Conservation (phyloP, 2,113 vertebrate genomes). For the Recurvirostra avosetta region DNA sequence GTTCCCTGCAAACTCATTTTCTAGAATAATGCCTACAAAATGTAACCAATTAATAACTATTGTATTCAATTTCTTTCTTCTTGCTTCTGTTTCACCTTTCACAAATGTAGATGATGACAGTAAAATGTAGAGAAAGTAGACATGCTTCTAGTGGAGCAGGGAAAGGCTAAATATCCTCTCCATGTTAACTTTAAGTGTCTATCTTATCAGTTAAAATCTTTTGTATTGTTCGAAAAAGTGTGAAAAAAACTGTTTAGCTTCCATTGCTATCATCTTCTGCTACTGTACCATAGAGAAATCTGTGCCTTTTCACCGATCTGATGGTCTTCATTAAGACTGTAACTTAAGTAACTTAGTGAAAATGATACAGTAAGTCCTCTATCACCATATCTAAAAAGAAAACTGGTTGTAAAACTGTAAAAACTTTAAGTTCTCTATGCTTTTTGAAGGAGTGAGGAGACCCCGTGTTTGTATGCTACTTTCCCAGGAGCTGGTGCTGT, state of each 20-base stretch:
- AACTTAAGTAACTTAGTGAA: neutral
- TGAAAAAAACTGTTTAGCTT: neutral
- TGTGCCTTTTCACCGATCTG: neutral
- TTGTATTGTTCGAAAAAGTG: neutral
- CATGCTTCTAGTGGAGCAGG: neutral
- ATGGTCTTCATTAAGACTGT: neutral
- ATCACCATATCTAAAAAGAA: neutral
- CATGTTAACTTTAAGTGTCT: accelerated
- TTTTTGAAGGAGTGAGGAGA: neutral
- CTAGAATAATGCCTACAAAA: neutral
- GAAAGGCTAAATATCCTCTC: neutral
- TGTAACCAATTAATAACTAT: neutral
- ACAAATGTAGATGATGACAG: neutral
- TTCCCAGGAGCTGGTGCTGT: neutral
- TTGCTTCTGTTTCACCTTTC: neutral
- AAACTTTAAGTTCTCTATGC: neutral
- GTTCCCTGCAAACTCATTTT: neutral
- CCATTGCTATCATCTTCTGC: neutral
- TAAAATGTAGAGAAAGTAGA: neutral
- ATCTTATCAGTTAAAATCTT: neutral
- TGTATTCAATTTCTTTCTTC: neutral
- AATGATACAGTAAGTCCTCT: neutral
- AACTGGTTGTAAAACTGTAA: neutral
- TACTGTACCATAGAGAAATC: neutral
- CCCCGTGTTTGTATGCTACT: neutral